These are phyloP conservation scores for Trichogramma evanescens DNA, from an alignment of 2,888 invertebrate species.

Conservation along the genomic window DNA sequence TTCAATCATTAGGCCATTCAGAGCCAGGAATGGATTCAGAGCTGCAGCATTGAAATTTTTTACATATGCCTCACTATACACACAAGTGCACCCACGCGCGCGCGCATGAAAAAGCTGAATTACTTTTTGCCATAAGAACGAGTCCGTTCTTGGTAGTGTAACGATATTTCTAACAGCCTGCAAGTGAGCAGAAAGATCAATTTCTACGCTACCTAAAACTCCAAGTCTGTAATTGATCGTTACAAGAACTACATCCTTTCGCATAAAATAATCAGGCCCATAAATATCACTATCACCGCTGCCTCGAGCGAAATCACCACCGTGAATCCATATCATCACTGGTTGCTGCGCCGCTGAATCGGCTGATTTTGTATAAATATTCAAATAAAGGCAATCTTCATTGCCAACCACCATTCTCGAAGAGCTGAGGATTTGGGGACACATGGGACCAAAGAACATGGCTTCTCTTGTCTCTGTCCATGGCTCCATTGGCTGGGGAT, in stretches of 20 bases:
- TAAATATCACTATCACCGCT: constrained; percentile 28
- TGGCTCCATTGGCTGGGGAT: constrained; percentile 43
- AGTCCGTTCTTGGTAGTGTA: too few species aligned
- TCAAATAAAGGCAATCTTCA: constrained; percentile 40
- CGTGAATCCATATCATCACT: constrained; percentile 39
- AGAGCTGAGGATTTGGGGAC: not conserved
- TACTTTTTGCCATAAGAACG: too few species aligned
- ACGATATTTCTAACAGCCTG: too few species aligned
- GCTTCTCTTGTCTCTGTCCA: constrained; percentile 40
- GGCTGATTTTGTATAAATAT: constrained; percentile 30
- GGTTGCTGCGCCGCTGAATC: constrained; percentile 15
- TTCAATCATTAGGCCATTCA: too few species aligned
- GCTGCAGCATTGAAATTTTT: too few species aligned
- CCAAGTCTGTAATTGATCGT: constrained; percentile 39
- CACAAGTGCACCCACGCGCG: too few species aligned
- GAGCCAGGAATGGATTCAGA: too few species aligned
- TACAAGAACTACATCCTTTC: constrained; percentile 35
- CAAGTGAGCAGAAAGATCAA: not conserved
- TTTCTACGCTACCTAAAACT: constrained; percentile 29
- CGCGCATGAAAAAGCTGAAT: too few species aligned
- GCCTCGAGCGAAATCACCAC: constrained; percentile 32
- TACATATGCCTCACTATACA: too few species aligned
- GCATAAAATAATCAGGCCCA: constrained; percentile 36
- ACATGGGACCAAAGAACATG: constrained; percentile 31
- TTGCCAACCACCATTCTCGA: constrained; percentile 23